These are phyloP conservation scores for Acrossocheilus fasciatus DNA, from an alignment of 2,797 vertebrate genomes.

Conservation along the genomic window DNA sequence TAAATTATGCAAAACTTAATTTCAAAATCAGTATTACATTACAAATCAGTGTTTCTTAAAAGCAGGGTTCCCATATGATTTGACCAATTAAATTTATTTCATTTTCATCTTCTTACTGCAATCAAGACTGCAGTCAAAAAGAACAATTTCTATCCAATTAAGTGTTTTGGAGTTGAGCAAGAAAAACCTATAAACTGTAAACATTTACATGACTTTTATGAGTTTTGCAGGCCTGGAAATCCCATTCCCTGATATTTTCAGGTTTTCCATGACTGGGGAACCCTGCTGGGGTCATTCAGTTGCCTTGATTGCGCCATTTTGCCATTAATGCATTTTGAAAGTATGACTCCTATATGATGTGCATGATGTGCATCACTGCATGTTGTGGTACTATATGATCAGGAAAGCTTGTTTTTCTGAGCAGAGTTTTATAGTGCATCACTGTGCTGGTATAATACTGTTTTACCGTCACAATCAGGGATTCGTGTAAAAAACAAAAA, in stretches of 20 bases:
- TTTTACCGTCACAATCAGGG: constrained; percentile 57
- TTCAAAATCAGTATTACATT: not conserved
- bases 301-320: not conserved
- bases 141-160: not conserved
- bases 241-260: not conserved
- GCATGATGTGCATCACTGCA: constrained; percentile 1
- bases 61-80: not conserved
- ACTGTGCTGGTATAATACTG: constrained; percentile 42
- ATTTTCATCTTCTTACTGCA: not conserved
- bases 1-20: not conserved
- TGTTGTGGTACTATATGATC: not conserved
- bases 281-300: not conserved
- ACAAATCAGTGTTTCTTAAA: not conserved
- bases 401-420: constrained; percentile 13
- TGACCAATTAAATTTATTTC: not conserved
- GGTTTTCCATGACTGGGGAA: not conserved
- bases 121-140: not conserved
- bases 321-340: not conserved
- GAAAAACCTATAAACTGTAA: not conserved
- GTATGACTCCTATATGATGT: not conserved
- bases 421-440: constrained; percentile 9
- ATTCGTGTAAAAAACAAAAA: constrained; percentile 22
- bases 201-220: not conserved
- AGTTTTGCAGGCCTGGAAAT: not conserved
- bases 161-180: not conserved